A percentile compares a stretch with the other conserved stretches of the same genome.
phyloP scores from a whole-genome alignment of 53 echinoderm and acorn worm genomes.

The Zoroaster sp. region DNA sequence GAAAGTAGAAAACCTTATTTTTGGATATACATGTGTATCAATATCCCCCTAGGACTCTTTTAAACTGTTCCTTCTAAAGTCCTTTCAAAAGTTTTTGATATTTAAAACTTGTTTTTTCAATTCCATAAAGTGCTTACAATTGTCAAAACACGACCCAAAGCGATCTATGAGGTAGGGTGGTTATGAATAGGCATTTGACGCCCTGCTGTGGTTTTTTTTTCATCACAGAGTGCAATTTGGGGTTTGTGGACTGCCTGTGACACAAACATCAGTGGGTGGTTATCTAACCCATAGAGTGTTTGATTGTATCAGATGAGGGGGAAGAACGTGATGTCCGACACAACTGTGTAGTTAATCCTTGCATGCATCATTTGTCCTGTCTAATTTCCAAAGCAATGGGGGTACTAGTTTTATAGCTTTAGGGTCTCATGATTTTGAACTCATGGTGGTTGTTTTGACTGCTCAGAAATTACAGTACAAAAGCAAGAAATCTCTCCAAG shows the following conservation, averaged over 20 bases:
- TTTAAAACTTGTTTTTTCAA: background rate
- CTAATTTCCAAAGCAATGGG: background rate
- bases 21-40: background rate
- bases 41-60: background rate
- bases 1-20: too few species aligned
- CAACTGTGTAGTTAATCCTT: background rate
- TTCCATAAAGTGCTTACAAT: background rate
- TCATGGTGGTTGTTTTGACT: background rate
- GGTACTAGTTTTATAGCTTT: too few species aligned
- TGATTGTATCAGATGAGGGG: background rate
- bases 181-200: background rate
- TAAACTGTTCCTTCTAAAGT: too few species aligned
- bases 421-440: too few species aligned
- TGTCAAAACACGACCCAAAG: background rate
- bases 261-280: constrained; percentile 17
- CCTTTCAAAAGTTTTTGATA: too few species aligned
- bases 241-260: background rate
- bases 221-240: background rate
- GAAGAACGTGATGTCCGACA: background rate
- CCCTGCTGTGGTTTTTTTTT: background rate
- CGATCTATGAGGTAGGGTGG: background rate
- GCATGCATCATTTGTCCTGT: background rate
- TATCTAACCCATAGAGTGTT: background rate
- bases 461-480: too few species aligned
- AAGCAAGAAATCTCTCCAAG: too few species aligned